Conservation (phyloP, 2,888 invertebrate species). For the Cryptocephalus moraei region DNA sequence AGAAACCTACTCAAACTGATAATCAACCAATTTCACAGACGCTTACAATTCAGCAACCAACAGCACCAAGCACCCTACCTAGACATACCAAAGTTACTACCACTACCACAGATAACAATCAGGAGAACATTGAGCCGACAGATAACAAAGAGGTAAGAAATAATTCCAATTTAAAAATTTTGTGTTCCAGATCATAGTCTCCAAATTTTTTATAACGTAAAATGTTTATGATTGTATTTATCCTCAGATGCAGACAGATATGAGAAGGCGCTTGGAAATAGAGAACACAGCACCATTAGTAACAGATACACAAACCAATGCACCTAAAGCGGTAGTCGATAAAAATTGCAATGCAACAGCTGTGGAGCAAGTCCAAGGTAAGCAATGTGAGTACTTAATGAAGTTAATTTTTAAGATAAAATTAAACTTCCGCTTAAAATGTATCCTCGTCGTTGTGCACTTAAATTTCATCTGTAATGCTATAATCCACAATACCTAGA, state of each 20-base stretch:
- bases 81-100: slow-evolving; percentile 41
- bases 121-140: slow-evolving; percentile 56
- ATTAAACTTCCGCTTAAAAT: no score
- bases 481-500: no score
- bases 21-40: slow-evolving; percentile 25
- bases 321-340: slow-evolving; percentile 40
- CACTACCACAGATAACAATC: slow-evolving; percentile 48
- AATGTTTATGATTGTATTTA: not conserved
- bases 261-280: slow-evolving; percentile 46
- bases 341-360: slow-evolving; percentile 62
- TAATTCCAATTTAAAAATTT: no score
- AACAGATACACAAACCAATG: slow-evolving; percentile 50
- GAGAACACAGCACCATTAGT: slow-evolving; percentile 51
- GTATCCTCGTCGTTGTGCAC: no score
- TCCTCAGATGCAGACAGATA: slow-evolving; percentile 45
- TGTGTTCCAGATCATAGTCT: no score
- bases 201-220: no score
- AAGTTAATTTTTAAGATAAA: no score
- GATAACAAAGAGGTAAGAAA: slow-evolving; percentile 48
- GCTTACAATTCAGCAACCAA: slow-evolving; percentile 25
- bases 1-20: slow-evolving; percentile 47
- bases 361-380: slow-evolving; percentile 24
- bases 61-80: slow-evolving; percentile 23
- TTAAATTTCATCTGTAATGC: no score
- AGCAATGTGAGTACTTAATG: not conserved